phyloP scores from a whole-genome alignment of 2,113 vertebrate genomes.

The Mustelus asterias region DNA sequence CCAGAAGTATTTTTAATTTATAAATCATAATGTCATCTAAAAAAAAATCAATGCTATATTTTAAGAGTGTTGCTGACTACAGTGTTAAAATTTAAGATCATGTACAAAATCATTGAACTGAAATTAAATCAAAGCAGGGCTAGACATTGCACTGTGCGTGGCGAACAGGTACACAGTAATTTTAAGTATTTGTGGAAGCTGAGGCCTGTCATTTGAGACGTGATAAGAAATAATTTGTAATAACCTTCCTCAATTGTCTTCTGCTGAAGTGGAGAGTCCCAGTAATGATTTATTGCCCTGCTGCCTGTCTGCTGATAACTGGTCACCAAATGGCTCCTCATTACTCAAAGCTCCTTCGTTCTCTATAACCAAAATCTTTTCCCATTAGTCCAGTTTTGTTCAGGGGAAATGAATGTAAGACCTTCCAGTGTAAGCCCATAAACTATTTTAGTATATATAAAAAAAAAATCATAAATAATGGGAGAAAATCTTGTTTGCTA shows the following conservation, averaged over 20 bases:
- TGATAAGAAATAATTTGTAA: slow-evolving; percentile 71
- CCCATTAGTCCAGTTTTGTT: slow-evolving; percentile 63
- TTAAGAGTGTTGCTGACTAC: slow-evolving; percentile 6
- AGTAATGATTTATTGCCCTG: slow-evolving; percentile 71
- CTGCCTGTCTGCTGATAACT: slow-evolving; percentile 64
- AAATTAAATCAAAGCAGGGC: slow-evolving; percentile 19
- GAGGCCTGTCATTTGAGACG: slow-evolving; percentile 58
- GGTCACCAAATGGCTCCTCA: slow-evolving; percentile 69
- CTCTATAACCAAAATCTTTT: slow-evolving; percentile 62
- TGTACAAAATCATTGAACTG: background rate
- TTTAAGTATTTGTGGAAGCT: slow-evolving; percentile 51
- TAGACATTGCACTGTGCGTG: background rate
- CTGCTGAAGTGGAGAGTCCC: slow-evolving; percentile 58
- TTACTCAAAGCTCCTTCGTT: slow-evolving; percentile 70
- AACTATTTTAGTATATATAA: slow-evolving; percentile 75
- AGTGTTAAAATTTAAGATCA: slow-evolving; percentile 20
- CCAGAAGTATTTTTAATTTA: background rate
- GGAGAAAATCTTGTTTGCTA: slow-evolving; percentile 73
- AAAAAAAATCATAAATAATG: slow-evolving; percentile 70
- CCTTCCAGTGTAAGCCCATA: slow-evolving; percentile 59
- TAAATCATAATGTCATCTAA: slow-evolving; percentile 1
- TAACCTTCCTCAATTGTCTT: slow-evolving; percentile 60
- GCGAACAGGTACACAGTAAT: slow-evolving; percentile 37
- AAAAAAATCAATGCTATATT: background rate
- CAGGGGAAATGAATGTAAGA: slow-evolving; percentile 66